Base-by-base conservation (phyloP, 2,888 invertebrate species). In the Lasioglossum figueresi region DNA sequence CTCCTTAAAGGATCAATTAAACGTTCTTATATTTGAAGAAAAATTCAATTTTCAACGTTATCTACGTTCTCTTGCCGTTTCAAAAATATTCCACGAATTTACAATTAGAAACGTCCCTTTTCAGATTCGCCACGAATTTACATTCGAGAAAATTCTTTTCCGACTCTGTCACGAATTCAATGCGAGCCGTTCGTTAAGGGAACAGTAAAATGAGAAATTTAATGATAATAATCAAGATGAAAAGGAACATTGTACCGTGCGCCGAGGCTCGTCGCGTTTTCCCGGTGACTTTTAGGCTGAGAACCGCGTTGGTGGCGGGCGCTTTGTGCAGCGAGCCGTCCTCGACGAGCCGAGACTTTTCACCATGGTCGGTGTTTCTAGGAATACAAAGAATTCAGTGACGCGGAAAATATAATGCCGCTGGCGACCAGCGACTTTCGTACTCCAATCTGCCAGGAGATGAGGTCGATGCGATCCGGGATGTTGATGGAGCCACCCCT, bases 331-430 rank as follows among this genome's bases (percentile, higher is more conserved):
- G 34, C 66, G 31, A 34, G 6, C 19, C 66, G 66, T 66, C 66
- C 37, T 70, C 68, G 68, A 23, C 66, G 73, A 84, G 80, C 87
- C 80, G 83, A 80, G 78, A 81, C 81, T 83, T 84, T 85, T 91
- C 75, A 86, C 84, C 19, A 52, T 43, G 79, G 90, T 94, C 88
- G 88, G 88, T 92, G 85, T 95, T 95, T 94, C 76, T 96, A 98
- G 98, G 98, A 98, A 93, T 98, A 97, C 96, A 98, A 98, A 96
- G 98, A 98, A 95, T 98, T 97, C 96, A 97, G 98, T 95, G 98
- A 98, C 95, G 98, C 98, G 84, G 98, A 98, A 96, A 97, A 97
- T 95, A 96, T 98, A 93, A 98, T 98, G 97, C 97, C 98, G 88
- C 96, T 98, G 95, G 96, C 98, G 85, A 98, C 98, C 87, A 98